A percentile compares a stretch with the other conserved stretches of the same genome.
phyloP scores from a whole-genome alignment of 2,888 invertebrate genomes.

The Peribatodes rhomboidaria region DNA sequence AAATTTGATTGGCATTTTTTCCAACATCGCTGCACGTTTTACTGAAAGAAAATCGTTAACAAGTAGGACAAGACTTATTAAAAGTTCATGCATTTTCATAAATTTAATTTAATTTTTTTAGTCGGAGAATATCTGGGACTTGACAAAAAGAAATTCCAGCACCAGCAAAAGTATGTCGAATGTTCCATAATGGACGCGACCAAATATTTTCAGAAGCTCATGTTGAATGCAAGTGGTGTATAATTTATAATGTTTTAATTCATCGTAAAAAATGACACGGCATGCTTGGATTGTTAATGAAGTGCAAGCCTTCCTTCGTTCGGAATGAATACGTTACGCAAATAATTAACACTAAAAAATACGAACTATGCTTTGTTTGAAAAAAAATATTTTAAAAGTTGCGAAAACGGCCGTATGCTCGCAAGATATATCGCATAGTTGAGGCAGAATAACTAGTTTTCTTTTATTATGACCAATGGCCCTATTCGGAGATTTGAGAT shows the following conservation, averaged over 20 bases:
- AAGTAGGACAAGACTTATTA: conserved; percentile 16
- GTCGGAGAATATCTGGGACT: conserved; percentile 27
- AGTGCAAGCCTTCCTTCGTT: conserved; percentile 42
- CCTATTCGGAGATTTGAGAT: no score
- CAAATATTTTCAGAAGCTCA: conserved; percentile 53
- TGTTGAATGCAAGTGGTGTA: conserved; percentile 63
- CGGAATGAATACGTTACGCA: background rate
- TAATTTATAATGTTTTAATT: conserved; percentile 72
- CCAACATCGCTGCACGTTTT: background rate
- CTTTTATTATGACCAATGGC: no score
- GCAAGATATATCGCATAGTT: no score
- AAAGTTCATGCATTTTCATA: conserved; percentile 18
- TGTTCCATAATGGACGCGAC: conserved; percentile 56
- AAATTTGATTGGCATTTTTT: background rate
- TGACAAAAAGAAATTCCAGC: conserved; percentile 53
- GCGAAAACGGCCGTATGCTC: no score
- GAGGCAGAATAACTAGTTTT: no score
- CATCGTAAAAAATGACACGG: conserved; percentile 48
- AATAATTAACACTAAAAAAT: background rate
- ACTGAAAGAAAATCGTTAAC: conserved; percentile 3
- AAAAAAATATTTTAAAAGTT: background rate
- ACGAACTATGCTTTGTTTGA: background rate
- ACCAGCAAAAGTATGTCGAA: conserved; percentile 57
- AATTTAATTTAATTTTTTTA: conserved; percentile 21
- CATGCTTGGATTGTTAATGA: conserved; percentile 44